A percentile compares a stretch with the other conserved stretches of the same genome.
These are phyloP conservation scores for Tanytarsus gracilentus DNA, from an alignment of 2,888 invertebrate genomes.

Conservation along the genomic window DNA sequence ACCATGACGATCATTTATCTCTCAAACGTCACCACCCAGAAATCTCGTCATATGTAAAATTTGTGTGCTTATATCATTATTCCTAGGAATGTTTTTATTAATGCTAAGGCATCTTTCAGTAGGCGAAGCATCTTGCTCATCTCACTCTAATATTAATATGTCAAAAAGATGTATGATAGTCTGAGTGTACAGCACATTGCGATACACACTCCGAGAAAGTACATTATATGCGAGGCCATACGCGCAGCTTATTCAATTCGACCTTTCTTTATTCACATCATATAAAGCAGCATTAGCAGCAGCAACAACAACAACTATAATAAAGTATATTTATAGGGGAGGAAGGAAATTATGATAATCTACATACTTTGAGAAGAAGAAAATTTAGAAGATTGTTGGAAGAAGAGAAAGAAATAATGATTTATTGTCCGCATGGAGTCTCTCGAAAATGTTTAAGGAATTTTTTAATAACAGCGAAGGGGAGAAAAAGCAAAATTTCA, in stretches of 20 bases:
- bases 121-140: neutral
- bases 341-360: constrained; percentile 25
- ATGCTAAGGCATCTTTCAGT: neutral
- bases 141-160: constrained; percentile 20
- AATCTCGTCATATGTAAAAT: too few species aligned
- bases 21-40: neutral
- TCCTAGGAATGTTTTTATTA: constrained; percentile 10
- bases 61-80: neutral
- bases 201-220: neutral
- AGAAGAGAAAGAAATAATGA: constrained; percentile 14
- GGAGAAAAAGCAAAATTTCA: neutral
- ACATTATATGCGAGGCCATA: too few species aligned
- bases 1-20: neutral
- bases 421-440: constrained; percentile 7
- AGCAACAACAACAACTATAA: too few species aligned
- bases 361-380: neutral
- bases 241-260: neutral
- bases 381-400: neutral
- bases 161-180: constrained; percentile 18
- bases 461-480: constrained; percentile 20
- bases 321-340: neutral
- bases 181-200: neutral
- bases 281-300: too few species aligned
- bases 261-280: too few species aligned
- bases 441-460: constrained; percentile 2